Percentiles rank a stretch among this genome's conserved stretches.
These are phyloP conservation scores for Baryphthengus martii DNA, from an alignment of 2,113 vertebrate genomes.

Conservation along the genomic window DNA sequence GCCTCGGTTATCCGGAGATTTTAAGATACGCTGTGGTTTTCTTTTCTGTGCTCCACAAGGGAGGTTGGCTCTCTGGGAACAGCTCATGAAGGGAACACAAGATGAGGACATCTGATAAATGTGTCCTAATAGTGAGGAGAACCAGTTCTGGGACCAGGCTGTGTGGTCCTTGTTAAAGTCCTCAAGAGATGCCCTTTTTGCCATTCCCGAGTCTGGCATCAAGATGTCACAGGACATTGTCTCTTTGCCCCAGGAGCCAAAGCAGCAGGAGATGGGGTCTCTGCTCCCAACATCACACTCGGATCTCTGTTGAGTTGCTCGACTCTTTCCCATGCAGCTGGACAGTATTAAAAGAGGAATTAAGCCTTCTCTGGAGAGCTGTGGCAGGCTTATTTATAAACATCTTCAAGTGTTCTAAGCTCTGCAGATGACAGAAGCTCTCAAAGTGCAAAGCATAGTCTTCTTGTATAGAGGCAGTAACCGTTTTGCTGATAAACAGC, in stretches of 20 bases:
- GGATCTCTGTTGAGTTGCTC: background rate
- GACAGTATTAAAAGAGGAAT: background rate
- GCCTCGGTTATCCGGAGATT: background rate
- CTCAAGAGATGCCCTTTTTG: background rate
- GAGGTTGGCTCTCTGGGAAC: background rate
- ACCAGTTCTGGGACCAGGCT: background rate
- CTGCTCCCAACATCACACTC: background rate
- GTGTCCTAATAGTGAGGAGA: background rate
- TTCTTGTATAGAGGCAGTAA: background rate
- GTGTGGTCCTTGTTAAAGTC: accelerated
- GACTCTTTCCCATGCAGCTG: background rate
- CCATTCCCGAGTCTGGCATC: background rate
- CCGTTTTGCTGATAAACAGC: background rate
- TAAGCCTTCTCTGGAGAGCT: background rate
- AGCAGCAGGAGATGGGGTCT: background rate
- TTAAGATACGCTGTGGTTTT: background rate
- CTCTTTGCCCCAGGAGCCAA: background rate
- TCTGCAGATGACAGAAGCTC: background rate
- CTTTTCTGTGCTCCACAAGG: background rate
- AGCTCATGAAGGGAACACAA: background rate
- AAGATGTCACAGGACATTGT: background rate
- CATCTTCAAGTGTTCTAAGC: background rate
- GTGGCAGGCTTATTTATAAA: background rate
- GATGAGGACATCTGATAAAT: background rate
- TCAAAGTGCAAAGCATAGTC: background rate